Conservation (phyloP, 1,140 invertebrate genomes). For the Euschistus heros region DNA sequence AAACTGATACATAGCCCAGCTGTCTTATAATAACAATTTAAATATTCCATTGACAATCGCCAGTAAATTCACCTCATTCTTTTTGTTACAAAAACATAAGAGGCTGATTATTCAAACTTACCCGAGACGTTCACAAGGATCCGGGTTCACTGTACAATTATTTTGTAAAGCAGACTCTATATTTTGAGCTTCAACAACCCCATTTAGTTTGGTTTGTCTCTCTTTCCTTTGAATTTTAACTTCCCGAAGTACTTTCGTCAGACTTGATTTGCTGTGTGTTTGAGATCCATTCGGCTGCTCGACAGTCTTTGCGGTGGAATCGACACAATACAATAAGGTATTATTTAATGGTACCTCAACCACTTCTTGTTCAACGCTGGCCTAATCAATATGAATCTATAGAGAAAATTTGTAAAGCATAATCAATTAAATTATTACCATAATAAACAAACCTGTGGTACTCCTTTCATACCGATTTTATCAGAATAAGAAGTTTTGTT, state of each 20-base stretch:
- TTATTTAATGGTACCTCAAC: background rate
- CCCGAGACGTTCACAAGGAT: background rate
- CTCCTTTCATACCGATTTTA: too few relatives aligned
- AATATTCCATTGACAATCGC: too few relatives aligned
- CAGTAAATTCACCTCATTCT: too few relatives aligned
- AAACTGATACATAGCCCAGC: too few relatives aligned
- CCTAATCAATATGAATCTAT: too few relatives aligned
- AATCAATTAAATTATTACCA: too few relatives aligned
- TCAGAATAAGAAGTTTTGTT: too few relatives aligned
- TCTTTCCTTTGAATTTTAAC: background rate
- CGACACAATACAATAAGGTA: background rate
- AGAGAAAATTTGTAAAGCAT: too few relatives aligned
- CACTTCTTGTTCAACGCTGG: background rate
- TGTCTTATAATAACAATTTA: too few relatives aligned
- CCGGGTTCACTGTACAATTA: background rate
- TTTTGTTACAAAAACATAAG: background rate
- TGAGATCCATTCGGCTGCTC: background rate
- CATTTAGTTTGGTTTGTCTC: background rate
- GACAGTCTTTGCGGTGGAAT: background rate
- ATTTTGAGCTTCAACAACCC: background rate
- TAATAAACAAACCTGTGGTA: too few relatives aligned
- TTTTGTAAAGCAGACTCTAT: background rate
- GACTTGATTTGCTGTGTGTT: background rate
- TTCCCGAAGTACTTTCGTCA: background rate
- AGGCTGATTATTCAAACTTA: background rate